phyloP scores from a whole-genome alignment of 2,888 invertebrate genomes.

The Drosophila tanythrix region DNA sequence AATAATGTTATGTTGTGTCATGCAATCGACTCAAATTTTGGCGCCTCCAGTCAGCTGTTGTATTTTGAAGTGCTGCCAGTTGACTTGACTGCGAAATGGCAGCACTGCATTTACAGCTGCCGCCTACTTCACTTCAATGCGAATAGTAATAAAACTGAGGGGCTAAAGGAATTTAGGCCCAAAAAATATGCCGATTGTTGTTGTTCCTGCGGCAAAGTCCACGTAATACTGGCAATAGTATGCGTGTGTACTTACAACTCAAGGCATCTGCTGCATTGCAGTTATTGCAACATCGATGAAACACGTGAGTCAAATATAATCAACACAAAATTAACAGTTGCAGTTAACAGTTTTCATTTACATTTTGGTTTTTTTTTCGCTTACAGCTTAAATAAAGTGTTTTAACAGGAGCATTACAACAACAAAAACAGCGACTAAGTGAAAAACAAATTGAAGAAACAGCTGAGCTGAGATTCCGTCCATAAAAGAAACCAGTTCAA shows the following conservation, averaged over 20 bases:
- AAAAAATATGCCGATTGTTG: constrained; percentile 47
- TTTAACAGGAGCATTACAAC: background rate
- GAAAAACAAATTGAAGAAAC: background rate
- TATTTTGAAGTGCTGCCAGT: constrained; percentile 15
- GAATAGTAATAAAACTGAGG: constrained; percentile 43
- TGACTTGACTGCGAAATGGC: constrained; percentile 2
- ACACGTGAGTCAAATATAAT: constrained; percentile 51
- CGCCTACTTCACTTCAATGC: constrained; percentile 33
- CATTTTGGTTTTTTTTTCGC: background rate
- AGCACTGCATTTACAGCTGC: constrained; percentile 3
- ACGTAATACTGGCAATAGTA: constrained; percentile 27
- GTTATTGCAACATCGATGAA: constrained; percentile 40
- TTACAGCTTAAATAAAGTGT: background rate
- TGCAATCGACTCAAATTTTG: background rate
- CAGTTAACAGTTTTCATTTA: constrained; percentile 12
- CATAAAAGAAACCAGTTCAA: constrained; percentile 7
- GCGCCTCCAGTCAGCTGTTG: constrained; percentile 13
- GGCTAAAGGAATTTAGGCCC: constrained; percentile 17
- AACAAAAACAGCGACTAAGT: constrained; percentile 4
- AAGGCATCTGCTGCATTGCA: constrained; percentile 55
- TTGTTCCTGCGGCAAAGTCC: constrained; percentile 19
- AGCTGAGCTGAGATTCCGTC: constrained; percentile 26
- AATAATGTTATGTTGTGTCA: no score
- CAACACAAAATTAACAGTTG: constrained; percentile 9
- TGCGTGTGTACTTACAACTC: constrained; percentile 57